Conservation (phyloP, 2,113 vertebrate genomes). For the Pangasianodon hypophthalmus region DNA sequence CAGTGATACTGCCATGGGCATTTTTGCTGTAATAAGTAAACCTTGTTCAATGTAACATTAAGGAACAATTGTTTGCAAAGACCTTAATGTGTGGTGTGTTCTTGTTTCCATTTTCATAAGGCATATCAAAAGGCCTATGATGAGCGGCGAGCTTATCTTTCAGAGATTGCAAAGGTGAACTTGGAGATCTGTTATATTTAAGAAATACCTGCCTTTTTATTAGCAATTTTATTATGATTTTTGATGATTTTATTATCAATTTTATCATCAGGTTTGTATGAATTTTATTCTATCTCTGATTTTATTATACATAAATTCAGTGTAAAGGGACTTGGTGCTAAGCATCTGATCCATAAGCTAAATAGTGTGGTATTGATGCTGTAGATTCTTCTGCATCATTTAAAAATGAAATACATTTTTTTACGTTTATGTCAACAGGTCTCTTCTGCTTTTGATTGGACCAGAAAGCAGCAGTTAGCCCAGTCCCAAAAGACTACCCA, state of each 20-base stretch:
- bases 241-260: not conserved
- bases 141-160: slow-evolving; percentile 74
- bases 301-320: not conserved
- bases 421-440: slow-evolving; percentile 54
- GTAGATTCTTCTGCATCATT: not conserved
- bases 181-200: not conserved
- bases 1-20: too few relatives aligned
- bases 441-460: slow-evolving; percentile 63
- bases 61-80: not conserved
- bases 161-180: slow-evolving; percentile 83
- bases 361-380: not conserved
- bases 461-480: slow-evolving; percentile 58
- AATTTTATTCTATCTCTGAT: not conserved
- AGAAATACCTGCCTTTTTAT: not conserved
- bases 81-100: slow-evolving; percentile 18
- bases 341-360: not conserved
- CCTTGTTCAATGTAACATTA: not conserved
- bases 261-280: not conserved
- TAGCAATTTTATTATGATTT: not conserved
- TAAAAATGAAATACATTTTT: not conserved
- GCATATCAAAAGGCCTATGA: slow-evolving; percentile 82
- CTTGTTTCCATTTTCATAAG: slow-evolving; percentile 63
- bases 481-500: slow-evolving; percentile 51
- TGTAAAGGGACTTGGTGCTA: not conserved
- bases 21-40: too few relatives aligned